Conservation (phyloP, 2,888 invertebrate genomes). For the Dolichopus griseipennis region DNA sequence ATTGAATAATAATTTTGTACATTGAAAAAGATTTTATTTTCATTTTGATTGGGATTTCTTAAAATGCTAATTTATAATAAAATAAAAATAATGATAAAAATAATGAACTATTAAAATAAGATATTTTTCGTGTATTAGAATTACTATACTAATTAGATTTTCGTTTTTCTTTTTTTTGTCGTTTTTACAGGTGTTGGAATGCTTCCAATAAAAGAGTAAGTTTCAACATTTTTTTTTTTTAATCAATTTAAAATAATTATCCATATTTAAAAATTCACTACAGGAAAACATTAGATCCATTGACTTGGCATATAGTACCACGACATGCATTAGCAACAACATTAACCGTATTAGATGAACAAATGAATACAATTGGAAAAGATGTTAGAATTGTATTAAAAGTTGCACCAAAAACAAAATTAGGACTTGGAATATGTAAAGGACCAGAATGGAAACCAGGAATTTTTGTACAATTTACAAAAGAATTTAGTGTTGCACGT, state of each 20-base stretch:
- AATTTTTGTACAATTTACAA: slow-evolving; percentile 82
- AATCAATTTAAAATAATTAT: slow-evolving; percentile 22
- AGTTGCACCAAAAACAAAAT: slow-evolving; percentile 71
- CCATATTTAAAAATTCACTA: slow-evolving; percentile 17
- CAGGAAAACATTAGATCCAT: slow-evolving; percentile 64
- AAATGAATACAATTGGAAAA: slow-evolving; percentile 45
- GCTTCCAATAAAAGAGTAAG: slow-evolving; percentile 91
- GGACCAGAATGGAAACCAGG: slow-evolving; percentile 81
- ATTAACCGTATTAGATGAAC: slow-evolving; percentile 25
- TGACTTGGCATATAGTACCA: slow-evolving; percentile 74
- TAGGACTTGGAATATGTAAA: slow-evolving; percentile 80
- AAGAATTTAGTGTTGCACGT: slow-evolving; percentile 78
- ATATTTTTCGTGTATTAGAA: no score
- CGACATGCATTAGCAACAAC: slow-evolving; percentile 17
- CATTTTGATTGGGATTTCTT: no score
- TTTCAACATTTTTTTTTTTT: slow-evolving; percentile 30
- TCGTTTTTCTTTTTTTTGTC: slow-evolving; percentile 5
- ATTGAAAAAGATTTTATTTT: no score
- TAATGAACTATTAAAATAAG: no score
- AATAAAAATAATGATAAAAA: no score
- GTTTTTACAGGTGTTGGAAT: slow-evolving; percentile 76
- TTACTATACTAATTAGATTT: no score
- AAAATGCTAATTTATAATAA: no score
- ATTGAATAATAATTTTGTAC: no score
- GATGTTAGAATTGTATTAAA: slow-evolving; percentile 68